These are phyloP conservation scores for Contarinia nasturtii DNA, from an alignment of 1,140 invertebrate species.

Conservation along the genomic window DNA sequence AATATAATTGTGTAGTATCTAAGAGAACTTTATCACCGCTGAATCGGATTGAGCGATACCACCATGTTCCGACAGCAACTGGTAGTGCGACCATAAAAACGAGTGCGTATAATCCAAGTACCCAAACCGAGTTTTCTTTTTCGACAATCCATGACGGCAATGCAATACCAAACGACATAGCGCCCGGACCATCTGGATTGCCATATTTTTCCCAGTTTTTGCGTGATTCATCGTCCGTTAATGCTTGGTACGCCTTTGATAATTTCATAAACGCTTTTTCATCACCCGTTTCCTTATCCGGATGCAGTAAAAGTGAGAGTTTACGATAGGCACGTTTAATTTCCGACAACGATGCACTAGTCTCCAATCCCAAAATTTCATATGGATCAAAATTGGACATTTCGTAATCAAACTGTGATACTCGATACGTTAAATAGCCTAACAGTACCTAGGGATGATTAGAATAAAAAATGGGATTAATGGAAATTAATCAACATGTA, in stretches of 20 bases:
- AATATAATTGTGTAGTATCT: constrained; percentile 90
- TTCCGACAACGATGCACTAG: constrained; percentile 62
- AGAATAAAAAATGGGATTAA: too few relatives aligned
- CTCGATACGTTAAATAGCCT: constrained; percentile 80
- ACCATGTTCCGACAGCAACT: constrained; percentile 89
- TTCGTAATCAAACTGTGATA: constrained; percentile 93
- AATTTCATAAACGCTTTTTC: constrained; percentile 95
- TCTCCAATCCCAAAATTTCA: constrained; percentile 79
- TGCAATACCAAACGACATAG: constrained; percentile 97
- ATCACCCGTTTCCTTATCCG: constrained; percentile 94
- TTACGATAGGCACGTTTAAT: constrained; percentile 94
- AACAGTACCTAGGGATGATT: too few relatives aligned
- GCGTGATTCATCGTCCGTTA: constrained; percentile 90
- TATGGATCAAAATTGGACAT: constrained; percentile 98
- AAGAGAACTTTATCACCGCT: constrained; percentile 89
- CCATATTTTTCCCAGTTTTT: constrained; percentile 99
- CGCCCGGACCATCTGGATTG: constrained; percentile 97
- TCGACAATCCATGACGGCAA: constrained; percentile 99
- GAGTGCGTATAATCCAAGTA: constrained; percentile 84
- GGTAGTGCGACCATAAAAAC: constrained; percentile 97
- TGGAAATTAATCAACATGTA: too few relatives aligned
- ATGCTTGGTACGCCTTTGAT: constrained; percentile 84
- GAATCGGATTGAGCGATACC: constrained; percentile 94
- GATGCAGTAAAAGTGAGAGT: constrained; percentile 85
- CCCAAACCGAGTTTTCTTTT: constrained; percentile 97